A percentile compares a stretch with the other conserved stretches of the same genome.
These are phyloP conservation scores for Nudaria mundana DNA, from an alignment of 2,888 invertebrate species.

Conservation along the genomic window DNA sequence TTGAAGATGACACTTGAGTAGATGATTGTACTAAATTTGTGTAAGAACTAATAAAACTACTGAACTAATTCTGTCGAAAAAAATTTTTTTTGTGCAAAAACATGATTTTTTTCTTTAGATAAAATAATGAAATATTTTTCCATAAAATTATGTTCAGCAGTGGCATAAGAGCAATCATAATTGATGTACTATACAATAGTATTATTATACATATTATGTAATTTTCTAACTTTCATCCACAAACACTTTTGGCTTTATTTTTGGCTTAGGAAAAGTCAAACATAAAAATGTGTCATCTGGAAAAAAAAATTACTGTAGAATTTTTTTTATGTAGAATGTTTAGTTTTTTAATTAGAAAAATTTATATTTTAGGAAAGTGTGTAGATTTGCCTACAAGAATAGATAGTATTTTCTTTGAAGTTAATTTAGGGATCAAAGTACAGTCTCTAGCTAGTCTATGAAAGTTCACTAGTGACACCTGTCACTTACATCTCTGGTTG, in stretches of 20 bases:
- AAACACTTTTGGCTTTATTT: conserved; percentile 70
- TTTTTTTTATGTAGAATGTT: conserved; percentile 29
- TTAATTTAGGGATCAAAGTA: conserved; percentile 23
- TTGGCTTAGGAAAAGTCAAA: conserved; percentile 61
- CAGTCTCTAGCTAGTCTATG: conserved; percentile 9
- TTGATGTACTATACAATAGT: conserved; percentile 30
- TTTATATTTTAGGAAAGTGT: conserved; percentile 43
- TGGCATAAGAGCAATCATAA: conserved; percentile 27
- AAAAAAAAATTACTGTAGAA: conserved; percentile 17
- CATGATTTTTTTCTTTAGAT: no score
- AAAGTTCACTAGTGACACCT: no score
- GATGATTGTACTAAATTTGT: conserved; percentile 56
- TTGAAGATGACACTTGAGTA: conserved; percentile 54
- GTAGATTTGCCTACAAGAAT: conserved; percentile 61
- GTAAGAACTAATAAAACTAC: conserved; percentile 39
- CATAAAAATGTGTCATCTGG: conserved; percentile 30
- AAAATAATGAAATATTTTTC: conserved; percentile 2
- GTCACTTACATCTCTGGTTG: no score
- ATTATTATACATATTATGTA: conserved; percentile 30
- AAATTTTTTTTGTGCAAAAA: neutral
- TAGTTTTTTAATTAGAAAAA: conserved; percentile 31
- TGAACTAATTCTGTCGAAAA: conserved; percentile 18
- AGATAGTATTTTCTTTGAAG: conserved; percentile 39
- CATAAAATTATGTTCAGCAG: conserved; percentile 26
- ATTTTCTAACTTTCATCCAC: conserved; percentile 39